Base-by-base conservation (phyloP, 2,113 vertebrate genomes). In the Brachyhypopomus occidentalis region DNA sequence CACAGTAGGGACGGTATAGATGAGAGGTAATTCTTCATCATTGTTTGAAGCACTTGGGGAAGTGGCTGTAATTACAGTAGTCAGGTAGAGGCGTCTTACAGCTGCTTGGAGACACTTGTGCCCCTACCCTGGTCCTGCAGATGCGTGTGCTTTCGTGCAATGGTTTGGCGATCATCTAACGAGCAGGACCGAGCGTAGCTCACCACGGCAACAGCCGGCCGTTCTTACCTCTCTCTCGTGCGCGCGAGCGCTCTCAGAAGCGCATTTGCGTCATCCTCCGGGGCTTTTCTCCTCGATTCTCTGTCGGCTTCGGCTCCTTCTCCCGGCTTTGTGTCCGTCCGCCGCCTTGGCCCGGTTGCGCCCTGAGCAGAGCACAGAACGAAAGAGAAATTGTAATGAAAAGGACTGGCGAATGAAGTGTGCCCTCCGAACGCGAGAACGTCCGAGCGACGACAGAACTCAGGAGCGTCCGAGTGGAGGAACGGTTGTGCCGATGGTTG, bases 251-350 rank as follows among this genome's bases (percentile, higher is more conserved):
- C 89, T 91, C 91, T 93, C 89, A 94, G 91, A 92, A 88, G 72
- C 82, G 85, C 88, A 91, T 92, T 89, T 91, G 87, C 88, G 90
- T 91, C 94, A 94, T 94, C 91, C 92, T 92, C 89, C 87, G 81
- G 86, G 84, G 88, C 81, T 83, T 89, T 85, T 72, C 45, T 81
- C 56, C 12, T 30, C 14, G 36, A 71, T 41, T 74, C 52, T 76
- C 48, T 87, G 78, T 87, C 59, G 72, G 77, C 85, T 76, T 85
- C 81, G 73, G 77, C 66, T 81, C 87, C 84, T 84, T 86, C 22
- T 73, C 70, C 64, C 27, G 23, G 82, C n/a, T 72, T 16, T 84
- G 77, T 88, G 64, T 79, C 62, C 84, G 83, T 86, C 79, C 72
- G 75, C 66, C 82, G 86, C 84, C 85, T 5, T 17, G 73, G 75